phyloP scores from a whole-genome alignment of 2,888 invertebrate species.

The Leucophenga montana region DNA sequence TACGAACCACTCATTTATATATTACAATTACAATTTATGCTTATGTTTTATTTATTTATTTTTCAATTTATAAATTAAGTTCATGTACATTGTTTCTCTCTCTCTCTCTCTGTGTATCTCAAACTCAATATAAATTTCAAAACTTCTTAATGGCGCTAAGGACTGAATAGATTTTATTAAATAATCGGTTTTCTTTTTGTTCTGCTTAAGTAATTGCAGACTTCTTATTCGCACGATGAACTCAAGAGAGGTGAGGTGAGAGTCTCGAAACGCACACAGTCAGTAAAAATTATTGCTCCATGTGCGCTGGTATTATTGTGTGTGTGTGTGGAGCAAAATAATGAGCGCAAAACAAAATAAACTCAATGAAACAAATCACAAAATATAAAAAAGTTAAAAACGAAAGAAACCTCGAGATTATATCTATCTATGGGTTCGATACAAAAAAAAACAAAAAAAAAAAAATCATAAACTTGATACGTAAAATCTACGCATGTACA shows the following conservation, averaged over 20 bases:
- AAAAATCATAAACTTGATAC: constrained; percentile 14
- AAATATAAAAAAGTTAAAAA: constrained; percentile 40
- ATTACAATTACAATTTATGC: neutral
- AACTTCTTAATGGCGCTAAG: constrained; percentile 56
- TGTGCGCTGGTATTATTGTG: neutral
- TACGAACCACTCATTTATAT: too few relatives aligned
- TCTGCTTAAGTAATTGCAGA: constrained; percentile 74
- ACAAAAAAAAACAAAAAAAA: too few relatives aligned
- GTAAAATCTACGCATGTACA: constrained; percentile 26
- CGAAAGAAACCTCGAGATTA: constrained; percentile 43
- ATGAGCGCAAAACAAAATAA: constrained; percentile 27
- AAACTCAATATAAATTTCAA: constrained; percentile 42
- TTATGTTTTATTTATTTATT: constrained; percentile 33
- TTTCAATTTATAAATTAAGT: constrained; percentile 44
- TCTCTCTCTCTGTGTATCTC: constrained; percentile 41
- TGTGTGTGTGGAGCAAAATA: too few relatives aligned
- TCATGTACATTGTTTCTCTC: constrained; percentile 39
- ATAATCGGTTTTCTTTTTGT: constrained; percentile 73
- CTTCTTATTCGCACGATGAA: constrained; percentile 70
- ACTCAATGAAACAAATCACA: constrained; percentile 34
- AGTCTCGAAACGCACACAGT: constrained; percentile 52
- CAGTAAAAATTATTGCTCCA: neutral
- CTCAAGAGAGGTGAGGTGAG: constrained; percentile 69
- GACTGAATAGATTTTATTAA: constrained; percentile 70
- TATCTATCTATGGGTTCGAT: constrained; percentile 19